phyloP scores from a whole-genome alignment of 2,888 invertebrate genomes.

The Drosophila anomelani region DNA sequence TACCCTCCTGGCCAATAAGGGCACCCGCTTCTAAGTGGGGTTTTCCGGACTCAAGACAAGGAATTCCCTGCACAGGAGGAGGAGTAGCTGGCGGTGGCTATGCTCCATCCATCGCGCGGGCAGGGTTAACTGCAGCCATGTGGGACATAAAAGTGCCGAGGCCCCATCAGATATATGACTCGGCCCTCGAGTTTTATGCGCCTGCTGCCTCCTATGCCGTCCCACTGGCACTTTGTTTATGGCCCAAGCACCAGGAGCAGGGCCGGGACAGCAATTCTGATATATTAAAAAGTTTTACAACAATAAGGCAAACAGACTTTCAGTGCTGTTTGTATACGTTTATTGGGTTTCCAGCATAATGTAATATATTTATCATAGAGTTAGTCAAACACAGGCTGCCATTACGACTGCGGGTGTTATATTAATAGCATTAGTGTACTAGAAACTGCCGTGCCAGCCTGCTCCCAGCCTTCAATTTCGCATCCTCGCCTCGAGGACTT shows the following conservation, averaged over 20 bases:
- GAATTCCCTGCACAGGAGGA: conserved; percentile 14
- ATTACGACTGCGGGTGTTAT: conserved; percentile 12
- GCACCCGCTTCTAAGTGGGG: not conserved
- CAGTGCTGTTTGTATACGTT: conserved; percentile 47
- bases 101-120: conserved; percentile 13
- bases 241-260: conserved; percentile 17
- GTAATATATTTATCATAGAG: conserved; percentile 38
- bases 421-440: conserved; percentile 58
- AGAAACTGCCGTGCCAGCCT: conserved; percentile 8
- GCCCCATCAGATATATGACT: conserved; percentile 43
- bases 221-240: conserved; percentile 37
- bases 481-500: conserved; percentile 26
- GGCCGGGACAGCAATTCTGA: conserved; percentile 34
- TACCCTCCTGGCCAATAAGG: conserved; percentile 36
- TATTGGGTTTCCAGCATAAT: conserved; percentile 58
- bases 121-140: conserved; percentile 52
- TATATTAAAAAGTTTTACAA: conserved; percentile 47
- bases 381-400: conserved; percentile 2
- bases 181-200: conserved; percentile 48
- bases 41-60: conserved; percentile 7
- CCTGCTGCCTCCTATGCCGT: conserved; percentile 1
- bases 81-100: not conserved
- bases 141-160: conserved; percentile 50
- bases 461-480: not conserved
- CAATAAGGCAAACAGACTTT: conserved; percentile 44